These are phyloP conservation scores for Lithobates pipiens DNA, from an alignment of 2,797 vertebrate species.

Conservation along the genomic window DNA sequence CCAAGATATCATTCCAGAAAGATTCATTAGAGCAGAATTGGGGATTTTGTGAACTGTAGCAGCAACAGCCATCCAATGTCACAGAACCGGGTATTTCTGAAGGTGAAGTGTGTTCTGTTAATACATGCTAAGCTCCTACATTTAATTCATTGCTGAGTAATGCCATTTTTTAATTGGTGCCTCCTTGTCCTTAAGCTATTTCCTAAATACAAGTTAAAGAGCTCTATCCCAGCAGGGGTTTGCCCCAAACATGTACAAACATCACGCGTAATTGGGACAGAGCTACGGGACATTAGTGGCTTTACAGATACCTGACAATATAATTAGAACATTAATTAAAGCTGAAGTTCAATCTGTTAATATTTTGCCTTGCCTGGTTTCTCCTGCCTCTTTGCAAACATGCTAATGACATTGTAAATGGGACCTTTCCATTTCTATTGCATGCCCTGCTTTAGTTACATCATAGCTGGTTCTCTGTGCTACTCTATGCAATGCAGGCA, in stretches of 20 bases:
- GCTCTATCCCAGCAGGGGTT: not conserved
- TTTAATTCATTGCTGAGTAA: not conserved
- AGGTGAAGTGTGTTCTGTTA: not conserved
- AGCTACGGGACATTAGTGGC: not conserved
- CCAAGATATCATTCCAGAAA: too few species aligned
- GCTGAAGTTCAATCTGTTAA: too few species aligned
- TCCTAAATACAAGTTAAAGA: not conserved
- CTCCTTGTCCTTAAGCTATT: conserved; percentile 16
- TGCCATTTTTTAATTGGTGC: not conserved
- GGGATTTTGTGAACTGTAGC: not conserved
- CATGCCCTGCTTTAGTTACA: too few species aligned
- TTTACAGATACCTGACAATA: not conserved
- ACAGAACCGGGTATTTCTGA: not conserved
- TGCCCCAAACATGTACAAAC: not conserved
- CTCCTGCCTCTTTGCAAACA: too few species aligned
- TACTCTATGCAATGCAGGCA: too few species aligned
- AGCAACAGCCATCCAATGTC: not conserved
- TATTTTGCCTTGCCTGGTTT: too few species aligned
- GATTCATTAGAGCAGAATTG: too few species aligned
- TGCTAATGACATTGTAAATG: too few species aligned
- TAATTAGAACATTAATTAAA: not conserved
- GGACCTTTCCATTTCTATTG: too few species aligned
- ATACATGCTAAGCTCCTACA: not conserved
- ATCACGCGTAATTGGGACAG: not conserved
- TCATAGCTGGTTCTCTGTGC: too few species aligned